Conservation (phyloP, 2,888 invertebrate genomes). For the Sesia apiformis region DNA sequence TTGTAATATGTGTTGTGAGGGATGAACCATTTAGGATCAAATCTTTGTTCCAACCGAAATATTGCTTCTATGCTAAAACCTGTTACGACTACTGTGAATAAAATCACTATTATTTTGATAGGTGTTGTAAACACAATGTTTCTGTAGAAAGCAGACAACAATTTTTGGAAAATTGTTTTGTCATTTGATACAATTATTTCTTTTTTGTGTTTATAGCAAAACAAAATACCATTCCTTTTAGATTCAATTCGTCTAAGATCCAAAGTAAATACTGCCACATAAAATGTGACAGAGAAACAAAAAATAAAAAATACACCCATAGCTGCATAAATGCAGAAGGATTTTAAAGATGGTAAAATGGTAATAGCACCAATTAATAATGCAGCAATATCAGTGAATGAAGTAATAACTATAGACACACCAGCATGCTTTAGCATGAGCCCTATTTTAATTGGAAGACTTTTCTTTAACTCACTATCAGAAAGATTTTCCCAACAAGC, state of each 20-base stretch:
- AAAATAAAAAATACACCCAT: slow-evolving; percentile 84
- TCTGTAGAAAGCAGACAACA: slow-evolving; percentile 76
- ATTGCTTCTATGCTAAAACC: slow-evolving; percentile 77
- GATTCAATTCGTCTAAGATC: slow-evolving; percentile 78
- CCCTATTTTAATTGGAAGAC: slow-evolving; percentile 79
- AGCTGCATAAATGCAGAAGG: slow-evolving; percentile 88
- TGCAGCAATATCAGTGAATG: slow-evolving; percentile 87
- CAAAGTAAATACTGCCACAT: slow-evolving; percentile 83
- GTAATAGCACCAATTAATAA: slow-evolving; percentile 86
- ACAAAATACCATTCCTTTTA: slow-evolving; percentile 78
- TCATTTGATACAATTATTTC: slow-evolving; percentile 68
- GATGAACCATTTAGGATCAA: slow-evolving; percentile 87
- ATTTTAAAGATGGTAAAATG: slow-evolving; percentile 85
- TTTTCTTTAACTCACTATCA: slow-evolving; percentile 60
- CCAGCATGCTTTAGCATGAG: slow-evolving; percentile 85
- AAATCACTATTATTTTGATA: slow-evolving; percentile 78
- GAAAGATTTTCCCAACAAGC: slow-evolving; percentile 82
- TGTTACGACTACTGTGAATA: slow-evolving; percentile 74
- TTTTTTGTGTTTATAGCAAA: slow-evolving; percentile 78
- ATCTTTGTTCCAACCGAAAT: slow-evolving; percentile 81
- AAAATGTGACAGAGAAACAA: slow-evolving; percentile 85
- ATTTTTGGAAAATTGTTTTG: slow-evolving; percentile 72
- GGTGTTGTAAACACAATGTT: slow-evolving; percentile 78
- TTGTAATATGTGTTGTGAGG: slow-evolving; percentile 80
- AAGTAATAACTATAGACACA: slow-evolving; percentile 88